phyloP scores from a whole-genome alignment of 1,140 invertebrate species.

The Drosophila auraria region DNA sequence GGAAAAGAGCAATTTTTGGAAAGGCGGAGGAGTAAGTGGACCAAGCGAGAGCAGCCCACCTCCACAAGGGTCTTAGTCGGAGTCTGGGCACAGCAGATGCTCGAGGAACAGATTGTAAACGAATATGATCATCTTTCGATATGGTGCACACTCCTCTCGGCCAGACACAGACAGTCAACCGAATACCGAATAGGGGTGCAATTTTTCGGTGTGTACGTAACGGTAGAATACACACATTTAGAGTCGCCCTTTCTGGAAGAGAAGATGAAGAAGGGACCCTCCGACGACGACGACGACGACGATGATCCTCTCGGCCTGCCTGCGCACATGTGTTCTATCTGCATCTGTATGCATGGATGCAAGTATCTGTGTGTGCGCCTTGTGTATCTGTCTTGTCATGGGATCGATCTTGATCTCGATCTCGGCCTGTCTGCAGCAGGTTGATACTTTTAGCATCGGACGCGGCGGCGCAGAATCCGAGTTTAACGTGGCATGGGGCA shows the following conservation, averaged over 20 bases:
- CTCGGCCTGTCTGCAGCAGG: slow-evolving; percentile 68
- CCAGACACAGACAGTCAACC: slow-evolving; percentile 48
- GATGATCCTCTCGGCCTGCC: slow-evolving; percentile 58
- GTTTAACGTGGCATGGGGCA: slow-evolving; percentile 75
- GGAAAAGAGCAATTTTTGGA: slow-evolving; percentile 62
- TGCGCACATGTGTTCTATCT: slow-evolving; percentile 64
- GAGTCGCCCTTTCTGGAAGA: slow-evolving; percentile 27
- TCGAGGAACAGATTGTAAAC: slow-evolving; percentile 78
- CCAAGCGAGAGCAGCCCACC: slow-evolving; percentile 16
- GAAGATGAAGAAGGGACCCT: slow-evolving; percentile 58
- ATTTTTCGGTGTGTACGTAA: slow-evolving; percentile 78
- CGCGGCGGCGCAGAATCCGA: slow-evolving; percentile 39
- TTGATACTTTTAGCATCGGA: slow-evolving; percentile 64
- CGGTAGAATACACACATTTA: slow-evolving; percentile 71
- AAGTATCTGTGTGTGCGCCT: slow-evolving; percentile 24
- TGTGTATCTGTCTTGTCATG: slow-evolving; percentile 51
- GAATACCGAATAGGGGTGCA: slow-evolving; percentile 72
- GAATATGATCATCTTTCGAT: slow-evolving; percentile 82
- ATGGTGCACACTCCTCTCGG: slow-evolving; percentile 73
- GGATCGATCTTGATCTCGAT: slow-evolving; percentile 71
- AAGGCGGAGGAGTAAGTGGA: slow-evolving; percentile 36
- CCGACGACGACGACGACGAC: slow-evolving; percentile 35
- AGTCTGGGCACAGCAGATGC: slow-evolving; percentile 72
- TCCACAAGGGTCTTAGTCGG: slow-evolving; percentile 6
- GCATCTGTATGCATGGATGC: slow-evolving; percentile 12